Base-by-base conservation (phyloP, 2,113 vertebrate genomes). In the Melospiza melodia region DNA sequence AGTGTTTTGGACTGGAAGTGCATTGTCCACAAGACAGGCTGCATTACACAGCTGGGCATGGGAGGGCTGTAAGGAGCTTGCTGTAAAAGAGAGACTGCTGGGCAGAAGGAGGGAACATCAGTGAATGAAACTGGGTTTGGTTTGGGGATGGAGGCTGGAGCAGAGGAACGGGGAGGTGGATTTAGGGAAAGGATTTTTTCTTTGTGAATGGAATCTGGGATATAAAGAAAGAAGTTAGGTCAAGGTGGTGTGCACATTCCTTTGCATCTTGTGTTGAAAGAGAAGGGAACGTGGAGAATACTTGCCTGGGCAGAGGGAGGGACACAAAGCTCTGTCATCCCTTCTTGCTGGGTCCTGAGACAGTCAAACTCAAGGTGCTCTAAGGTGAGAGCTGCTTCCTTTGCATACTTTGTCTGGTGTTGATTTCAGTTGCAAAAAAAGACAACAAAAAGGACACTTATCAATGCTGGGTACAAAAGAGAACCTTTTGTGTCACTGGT, bases 401-500 rank as follows among this genome's bases (percentile, higher is more conserved):
- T 91, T 21, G 12, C 1, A 0, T 39, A 11, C 5, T 35, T 69
- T 15, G 15, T 44, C 21, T 3, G 5, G 2, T 44, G 35, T 30
- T 68, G 39, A 63, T 43, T 68, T 63, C 46, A 20, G 13, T 25
- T 75, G 43, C 15, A 28, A 24, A 61, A 35, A 41, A 41, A 41
- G 6, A 23, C 5, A 23, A n/a, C 6, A 51, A 31, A 39, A 65
- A 73, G 37, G 41, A 30, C 24, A 10, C 4, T 69, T 69, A 27
- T 66, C 5, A 6, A 3, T 54, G 28, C 55, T 43, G 59, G 44
- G 27, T 27, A 5, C 11, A 23, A 33, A 30, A 37, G 27, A 23
- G 21, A 81, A 9, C 10, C 3, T 16, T 30, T 43, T 79, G 23
- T 78, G 57, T 58, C 2, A 5, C 22, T 11, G 22, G 41, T 39